Conservation (phyloP, 2,888 invertebrate genomes). For the Parapristionchus giblindavisi region DNA sequence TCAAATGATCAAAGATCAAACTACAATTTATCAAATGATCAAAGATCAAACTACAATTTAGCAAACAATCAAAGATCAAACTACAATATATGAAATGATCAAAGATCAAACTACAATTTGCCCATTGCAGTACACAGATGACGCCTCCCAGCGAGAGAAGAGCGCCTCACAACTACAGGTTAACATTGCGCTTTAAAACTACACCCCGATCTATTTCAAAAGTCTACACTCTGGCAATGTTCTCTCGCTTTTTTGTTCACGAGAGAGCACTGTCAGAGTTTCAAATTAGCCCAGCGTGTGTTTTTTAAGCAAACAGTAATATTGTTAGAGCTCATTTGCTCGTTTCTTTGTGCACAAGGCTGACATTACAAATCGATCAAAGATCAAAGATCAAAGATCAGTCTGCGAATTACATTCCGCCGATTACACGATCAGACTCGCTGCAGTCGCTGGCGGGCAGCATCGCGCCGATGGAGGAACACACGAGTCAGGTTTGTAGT, state of each 20-base stretch:
- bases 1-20: no score
- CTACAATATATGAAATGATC: no score
- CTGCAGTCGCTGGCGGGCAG: slow-evolving; percentile 31
- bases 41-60: no score
- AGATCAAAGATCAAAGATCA: no score
- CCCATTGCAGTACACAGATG: slow-evolving; percentile 29
- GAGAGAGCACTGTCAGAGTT: not conserved
- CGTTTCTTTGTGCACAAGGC: no score
- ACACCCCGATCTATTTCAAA: not conserved
- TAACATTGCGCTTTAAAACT: not conserved
- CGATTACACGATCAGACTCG: slow-evolving; percentile 23
- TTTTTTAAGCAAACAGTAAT: not conserved
- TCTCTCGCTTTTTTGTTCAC: not conserved
- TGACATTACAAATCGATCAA: no score
- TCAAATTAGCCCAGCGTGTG: not conserved
- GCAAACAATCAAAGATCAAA: no score
- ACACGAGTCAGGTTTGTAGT: not conserved
- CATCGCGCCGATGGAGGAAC: slow-evolving; percentile 1
- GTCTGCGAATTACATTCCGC: slow-evolving; percentile 27
- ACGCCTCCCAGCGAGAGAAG: slow-evolving; percentile 17
- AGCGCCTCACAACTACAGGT: slow-evolving; percentile 18
- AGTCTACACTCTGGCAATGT: not conserved
- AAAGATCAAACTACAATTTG: no score
- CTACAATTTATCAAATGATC: no score
- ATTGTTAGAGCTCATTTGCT: no score